A percentile compares a stretch with the other conserved stretches of the same genome.
phyloP scores from a whole-genome alignment of 2,888 invertebrate species.

The Xestia xanthographa region DNA sequence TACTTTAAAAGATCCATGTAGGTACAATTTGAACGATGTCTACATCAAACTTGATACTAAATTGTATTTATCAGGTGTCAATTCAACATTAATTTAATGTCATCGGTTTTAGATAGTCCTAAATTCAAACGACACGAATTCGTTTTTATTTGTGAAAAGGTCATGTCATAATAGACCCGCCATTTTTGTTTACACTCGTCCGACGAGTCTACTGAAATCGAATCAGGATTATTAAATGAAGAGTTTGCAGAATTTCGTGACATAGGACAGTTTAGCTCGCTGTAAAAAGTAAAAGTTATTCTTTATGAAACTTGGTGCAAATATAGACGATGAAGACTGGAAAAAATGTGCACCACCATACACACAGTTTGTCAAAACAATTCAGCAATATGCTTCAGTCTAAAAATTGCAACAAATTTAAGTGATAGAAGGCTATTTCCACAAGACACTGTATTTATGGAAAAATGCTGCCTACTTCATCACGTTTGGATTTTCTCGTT shows the following conservation, averaged over 20 bases:
- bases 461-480: neutral
- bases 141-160: conserved; percentile 31
- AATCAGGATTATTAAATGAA: conserved; percentile 45
- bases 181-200: conserved; percentile 42
- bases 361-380: conserved; percentile 6
- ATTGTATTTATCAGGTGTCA: neutral
- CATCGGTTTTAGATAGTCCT: neutral
- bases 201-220: conserved; percentile 32
- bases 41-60: conserved; percentile 1
- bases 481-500: neutral
- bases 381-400: neutral
- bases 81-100: conserved; percentile 5
- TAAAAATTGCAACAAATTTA: neutral
- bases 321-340: neutral
- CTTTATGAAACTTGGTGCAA: neutral
- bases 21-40: neutral
- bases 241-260: conserved; percentile 24
- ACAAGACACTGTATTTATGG: too few relatives aligned
- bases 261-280: neutral
- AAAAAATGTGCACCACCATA: neutral
- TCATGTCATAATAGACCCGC: conserved; percentile 22
- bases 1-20: neutral
- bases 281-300: neutral
- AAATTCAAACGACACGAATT: conserved; percentile 18
- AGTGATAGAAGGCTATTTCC: too few relatives aligned